Evolutionary conservation across 2,888 invertebrate genomes (phyloP), one percentile per base, ranked within the genome.

Genomic region (Nesidiocoris tenuis): DNA sequence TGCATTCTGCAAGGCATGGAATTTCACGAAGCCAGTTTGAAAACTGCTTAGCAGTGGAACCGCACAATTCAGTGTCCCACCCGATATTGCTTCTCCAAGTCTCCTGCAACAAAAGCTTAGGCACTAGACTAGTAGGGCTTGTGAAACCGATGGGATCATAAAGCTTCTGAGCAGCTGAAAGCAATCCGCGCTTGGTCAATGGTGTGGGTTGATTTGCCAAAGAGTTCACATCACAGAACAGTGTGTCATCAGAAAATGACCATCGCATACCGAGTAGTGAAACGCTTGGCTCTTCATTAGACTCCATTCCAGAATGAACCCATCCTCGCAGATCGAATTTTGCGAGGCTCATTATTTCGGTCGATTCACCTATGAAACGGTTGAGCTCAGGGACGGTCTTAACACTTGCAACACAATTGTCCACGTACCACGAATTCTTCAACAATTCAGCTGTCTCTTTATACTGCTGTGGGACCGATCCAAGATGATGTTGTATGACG

Each of bases 401-500:
- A 1, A 77, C 54, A 57, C 57, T 71, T 1, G 71, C 39, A 9
- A 77, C 66, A 9, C 64, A 65, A 39, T 77, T 76, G 63, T 77
- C 77, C 2, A 77, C 76, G 55, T 77, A 77, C 21, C 68, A 76
- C 1, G 75, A 70, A 0, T 77, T 17, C 17, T 61, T 56, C 9
- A 76, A 21, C 16, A 22, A 19, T 16, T 68, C 24, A 22, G 55
- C 56, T 17, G 75, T 70, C 1, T 61, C 71, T 3, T 63, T 5
- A 12, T 23, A 25, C n/a, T 68, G 16, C 7, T 17, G 16, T 9
- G 55, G 18, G 17, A 16, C 21, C 17, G 12, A 25, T 21, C 24
- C 19, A 18, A 77, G 55, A 23, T 77, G 76, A 22, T 76, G 59
- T 9, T 16, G 19, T 7, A 77, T n/a, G 22, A 64, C 59, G 1